Percentiles rank a stretch among this genome's conserved stretches.
Conservation (phyloP, 2,113 vertebrate species). For the Macrotis lagotis region DNA sequence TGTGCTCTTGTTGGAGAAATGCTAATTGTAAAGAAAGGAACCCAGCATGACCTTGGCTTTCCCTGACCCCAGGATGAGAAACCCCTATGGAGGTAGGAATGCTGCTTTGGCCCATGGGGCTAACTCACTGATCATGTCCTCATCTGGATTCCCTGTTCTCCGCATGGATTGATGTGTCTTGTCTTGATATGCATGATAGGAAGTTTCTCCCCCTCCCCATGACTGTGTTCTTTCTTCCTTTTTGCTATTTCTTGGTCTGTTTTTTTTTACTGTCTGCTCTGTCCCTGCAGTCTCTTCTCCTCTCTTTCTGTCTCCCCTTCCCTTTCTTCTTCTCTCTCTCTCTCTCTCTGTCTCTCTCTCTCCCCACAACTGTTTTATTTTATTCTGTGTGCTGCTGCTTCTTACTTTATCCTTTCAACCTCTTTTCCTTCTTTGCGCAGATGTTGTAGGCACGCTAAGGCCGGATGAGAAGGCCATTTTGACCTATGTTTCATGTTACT, state of each 20-base stretch:
- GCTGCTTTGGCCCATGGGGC: conserved; percentile 74
- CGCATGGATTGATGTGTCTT: conserved; percentile 81
- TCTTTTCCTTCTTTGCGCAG: conserved; percentile 94
- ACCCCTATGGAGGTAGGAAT: conserved; percentile 24
- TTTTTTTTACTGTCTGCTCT: neutral
- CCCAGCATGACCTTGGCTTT: neutral
- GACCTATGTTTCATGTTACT: conserved; percentile 99
- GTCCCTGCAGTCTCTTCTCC: neutral
- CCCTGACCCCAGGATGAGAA: neutral
- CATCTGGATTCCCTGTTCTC: conserved; percentile 74
- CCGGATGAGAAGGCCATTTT: conserved; percentile 99
- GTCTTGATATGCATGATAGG: conserved; percentile 89
- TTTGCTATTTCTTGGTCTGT: neutral
- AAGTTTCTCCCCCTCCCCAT: conserved; percentile 67
- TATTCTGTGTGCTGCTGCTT: conserved; percentile 80
- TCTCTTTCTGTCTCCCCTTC: neutral
- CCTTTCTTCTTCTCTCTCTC: neutral
- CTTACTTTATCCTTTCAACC: conserved; percentile 88
- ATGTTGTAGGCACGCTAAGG: conserved; percentile 99
- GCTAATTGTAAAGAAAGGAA: neutral
- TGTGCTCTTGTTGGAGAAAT: neutral
- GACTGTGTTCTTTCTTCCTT: neutral
- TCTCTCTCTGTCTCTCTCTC: neutral
- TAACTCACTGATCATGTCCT: conserved; percentile 74
- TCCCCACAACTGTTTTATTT: conserved; percentile 81